phyloP scores from a whole-genome alignment of 2,888 invertebrate species.

The Ennomos quercinarius region DNA sequence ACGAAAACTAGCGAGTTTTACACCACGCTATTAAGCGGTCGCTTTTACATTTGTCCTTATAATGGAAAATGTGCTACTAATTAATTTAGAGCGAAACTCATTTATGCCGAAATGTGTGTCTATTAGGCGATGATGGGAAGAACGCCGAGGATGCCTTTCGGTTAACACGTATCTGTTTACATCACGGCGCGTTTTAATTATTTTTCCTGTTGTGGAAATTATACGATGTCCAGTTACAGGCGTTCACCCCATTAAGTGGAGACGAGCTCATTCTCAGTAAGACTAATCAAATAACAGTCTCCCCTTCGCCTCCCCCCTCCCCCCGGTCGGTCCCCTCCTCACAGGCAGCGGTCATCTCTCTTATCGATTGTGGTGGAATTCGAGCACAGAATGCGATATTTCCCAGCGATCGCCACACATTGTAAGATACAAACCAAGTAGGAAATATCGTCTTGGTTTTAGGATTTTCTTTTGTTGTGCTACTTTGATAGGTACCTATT shows the following conservation, averaged over 20 bases:
- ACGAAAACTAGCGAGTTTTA: slow-evolving; percentile 86
- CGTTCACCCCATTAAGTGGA: slow-evolving; percentile 84
- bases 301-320: slow-evolving; percentile 64
- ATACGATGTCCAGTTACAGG: slow-evolving; percentile 82
- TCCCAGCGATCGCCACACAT: slow-evolving; percentile 74
- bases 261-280: slow-evolving; percentile 85
- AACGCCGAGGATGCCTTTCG: slow-evolving; percentile 61
- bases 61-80: slow-evolving; percentile 86
- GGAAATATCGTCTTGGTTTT: slow-evolving; percentile 49
- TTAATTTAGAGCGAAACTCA: slow-evolving; percentile 85
- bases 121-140: slow-evolving; percentile 82
- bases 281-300: slow-evolving; percentile 86
- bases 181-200: slow-evolving; percentile 59
- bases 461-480: slow-evolving; percentile 40
- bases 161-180: slow-evolving; percentile 57
- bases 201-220: slow-evolving; percentile 73
- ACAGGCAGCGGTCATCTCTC: slow-evolving; percentile 85
- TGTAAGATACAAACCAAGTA: slow-evolving; percentile 62
- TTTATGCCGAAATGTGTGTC: slow-evolving; percentile 84
- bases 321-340: slow-evolving; percentile 59
- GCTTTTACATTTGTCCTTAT: slow-evolving; percentile 86
- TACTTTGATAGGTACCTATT: background rate
- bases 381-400: slow-evolving; percentile 85
- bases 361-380: slow-evolving; percentile 86
- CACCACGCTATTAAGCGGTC: slow-evolving; percentile 85